Evolutionary conservation across 1,140 invertebrate species (phyloP).

Genomic region (Polypedilum pembai): DNA sequence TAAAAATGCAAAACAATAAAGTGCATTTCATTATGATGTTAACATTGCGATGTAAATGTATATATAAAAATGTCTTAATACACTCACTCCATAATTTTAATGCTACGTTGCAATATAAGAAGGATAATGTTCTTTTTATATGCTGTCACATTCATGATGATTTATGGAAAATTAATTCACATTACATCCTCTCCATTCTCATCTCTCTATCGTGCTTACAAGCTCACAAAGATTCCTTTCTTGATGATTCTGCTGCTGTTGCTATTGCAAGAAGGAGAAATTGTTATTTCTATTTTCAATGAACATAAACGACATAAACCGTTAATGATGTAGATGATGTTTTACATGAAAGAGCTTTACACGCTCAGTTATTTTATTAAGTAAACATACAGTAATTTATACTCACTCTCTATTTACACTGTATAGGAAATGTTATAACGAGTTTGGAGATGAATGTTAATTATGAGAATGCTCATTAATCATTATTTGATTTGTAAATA

Average conservation of each 20-base stretch:
- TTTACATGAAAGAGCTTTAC: background rate
- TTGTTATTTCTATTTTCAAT: constrained; percentile 1
- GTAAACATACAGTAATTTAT: too few relatives aligned
- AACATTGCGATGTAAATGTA: background rate
- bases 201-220: background rate
- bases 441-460: too few relatives aligned
- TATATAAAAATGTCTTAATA: background rate
- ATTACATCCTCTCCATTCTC: constrained; percentile 9
- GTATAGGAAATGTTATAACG: too few relatives aligned
- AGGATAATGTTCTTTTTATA: constrained; percentile 26
- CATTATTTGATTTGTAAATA: too few relatives aligned
- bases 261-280: background rate
- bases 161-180: constrained; percentile 28
- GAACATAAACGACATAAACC: constrained; percentile 19
- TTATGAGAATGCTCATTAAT: too few relatives aligned
- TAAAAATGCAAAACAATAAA: constrained; percentile 13
- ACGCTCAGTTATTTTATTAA: too few relatives aligned
- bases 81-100: background rate
- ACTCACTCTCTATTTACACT: too few relatives aligned
- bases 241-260: background rate
- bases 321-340: constrained; percentile 3
- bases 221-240: background rate
- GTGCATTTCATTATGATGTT: constrained; percentile 1
- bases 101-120: background rate
- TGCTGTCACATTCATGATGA: constrained; percentile 26